Base-by-base conservation (phyloP, 1,140 invertebrate species). In the Apis florea region DNA sequence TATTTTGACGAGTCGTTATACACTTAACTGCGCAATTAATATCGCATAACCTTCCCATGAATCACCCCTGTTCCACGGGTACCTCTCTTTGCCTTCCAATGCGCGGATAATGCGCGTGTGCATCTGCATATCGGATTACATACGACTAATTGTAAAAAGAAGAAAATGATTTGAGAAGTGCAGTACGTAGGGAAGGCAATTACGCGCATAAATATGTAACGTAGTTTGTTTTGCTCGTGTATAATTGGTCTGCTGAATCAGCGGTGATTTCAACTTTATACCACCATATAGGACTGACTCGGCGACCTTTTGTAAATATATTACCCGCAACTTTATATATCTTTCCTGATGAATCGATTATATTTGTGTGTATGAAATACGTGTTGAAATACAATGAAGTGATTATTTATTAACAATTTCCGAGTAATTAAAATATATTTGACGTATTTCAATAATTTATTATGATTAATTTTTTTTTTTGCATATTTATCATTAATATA, bases 41-140 rank as follows among this genome's bases (percentile, higher is more conserved):
- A 67, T 26, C 63, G 47, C 26, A 19, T 31, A n/a, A 54, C 69
- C 47, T 53, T 40, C 24, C 13, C 76, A 61, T 61, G 53, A 70
- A 78, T 78, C 66, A 51, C 10, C 17, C 5, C 64, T 15, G 21
- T 31, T 26, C 24, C 61, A 11, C 21, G 31, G 17, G n/a, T n/a
- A n/a, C 47, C 40, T 26, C 58, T n/a, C 47, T 15, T 74, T 74
- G 19, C 49, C 47, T 49, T 24, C 12, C n/a, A 26, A 26, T 53
- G 19, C 21, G 49, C 73, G 31, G 17, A 19, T 66, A 54, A 76
- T 54, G 61, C 61, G 47, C 74, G 21, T 56, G 51, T 40, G 63
- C 74, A 76, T 73, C 51, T 68, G 17, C 59, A 71, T 72, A 79
- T 82, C 75, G 70, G 69, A 58, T 71, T 83, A 58, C 49, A 58